Evolutionary conservation across 2,113 vertebrate species (phyloP), one percentile per base, ranked within the genome.

Genomic region (Dendropsophus ebraccatus): DNA sequence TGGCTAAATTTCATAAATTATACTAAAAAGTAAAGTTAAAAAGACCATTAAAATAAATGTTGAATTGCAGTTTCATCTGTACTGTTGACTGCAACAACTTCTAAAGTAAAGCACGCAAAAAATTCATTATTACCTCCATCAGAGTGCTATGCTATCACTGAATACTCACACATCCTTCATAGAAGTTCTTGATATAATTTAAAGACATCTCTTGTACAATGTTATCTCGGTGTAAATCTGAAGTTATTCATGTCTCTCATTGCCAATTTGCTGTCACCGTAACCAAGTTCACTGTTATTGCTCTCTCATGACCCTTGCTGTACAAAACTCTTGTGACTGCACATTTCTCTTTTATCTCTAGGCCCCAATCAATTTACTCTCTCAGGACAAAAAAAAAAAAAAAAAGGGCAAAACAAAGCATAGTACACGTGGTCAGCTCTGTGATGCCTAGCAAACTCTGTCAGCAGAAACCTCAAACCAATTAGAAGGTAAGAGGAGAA

Each of bases 181-280:
- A 96, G 94, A 96, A 96, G 92, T 95, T 96, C 90, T 91, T 94
- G 91, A 96, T 95, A 91, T 96, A 96, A 92, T 95, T 96, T 90
- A 95, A 92, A 91, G 95, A 97, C 96, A 95, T 96, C 89, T 88
- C 90, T 89, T 83, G 88, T 80, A 87, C 86, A 89, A 84, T 82
- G 67, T 65, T 90, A 76, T 90, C 87, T 87, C 89, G 47, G 82
- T 60, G 88, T 84, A 62, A 85, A 76, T 88, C 83, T 84, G 58
- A 88, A 50, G 88, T 89, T 84, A 87, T 88, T 87, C 87, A 86
- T 88, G 88, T 89, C 88, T 92, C 75, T 91, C 92, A 88, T 91
- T 90, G 90, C 90, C 88, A 87, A 88, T 89, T 88, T 37, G 81
- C 89, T 88, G 87, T 90, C 90, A 90, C 82, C 88, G 82, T 90